Percentiles rank a stretch among this genome's conserved stretches.
phyloP scores from a whole-genome alignment of 2,113 vertebrate genomes.

The Chitala chitala region DNA sequence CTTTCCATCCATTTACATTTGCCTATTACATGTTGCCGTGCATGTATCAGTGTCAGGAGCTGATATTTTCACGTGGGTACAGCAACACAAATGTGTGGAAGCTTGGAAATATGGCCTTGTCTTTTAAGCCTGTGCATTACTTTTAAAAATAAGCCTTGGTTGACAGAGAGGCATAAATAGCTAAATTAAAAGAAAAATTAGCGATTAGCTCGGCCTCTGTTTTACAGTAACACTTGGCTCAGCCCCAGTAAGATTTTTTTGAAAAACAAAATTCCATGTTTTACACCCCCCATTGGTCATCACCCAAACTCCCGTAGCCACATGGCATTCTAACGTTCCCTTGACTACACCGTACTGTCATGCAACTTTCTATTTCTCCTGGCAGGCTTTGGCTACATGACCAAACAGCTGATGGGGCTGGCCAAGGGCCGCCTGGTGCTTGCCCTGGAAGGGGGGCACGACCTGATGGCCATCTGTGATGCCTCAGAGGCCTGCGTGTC shows the following conservation, averaged over 20 bases:
- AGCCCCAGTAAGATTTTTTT: too few relatives aligned
- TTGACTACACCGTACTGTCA: too few relatives aligned
- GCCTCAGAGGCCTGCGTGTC: slow-evolving; percentile 21
- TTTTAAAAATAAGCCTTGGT: too few relatives aligned
- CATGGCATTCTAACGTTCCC: background rate
- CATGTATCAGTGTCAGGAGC: too few relatives aligned
- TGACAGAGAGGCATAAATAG: background rate
- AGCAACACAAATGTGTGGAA: too few relatives aligned
- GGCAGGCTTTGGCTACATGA: slow-evolving; percentile 19
- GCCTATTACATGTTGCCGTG: too few relatives aligned
- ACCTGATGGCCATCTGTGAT: slow-evolving; percentile 24
- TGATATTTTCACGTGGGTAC: too few relatives aligned
- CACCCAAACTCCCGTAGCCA: too few relatives aligned
- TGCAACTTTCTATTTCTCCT: background rate
- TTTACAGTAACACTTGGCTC: slow-evolving; percentile 5
- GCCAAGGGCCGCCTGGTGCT: slow-evolving; percentile 15
- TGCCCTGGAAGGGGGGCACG: slow-evolving; percentile 20
- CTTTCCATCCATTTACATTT: too few relatives aligned
- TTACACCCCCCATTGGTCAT: slow-evolving; percentile 5
- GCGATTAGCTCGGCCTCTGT: background rate
- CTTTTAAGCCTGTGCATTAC: too few relatives aligned
- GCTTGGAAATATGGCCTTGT: too few relatives aligned
- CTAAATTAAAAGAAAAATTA: background rate
- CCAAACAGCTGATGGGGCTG: slow-evolving; percentile 20
- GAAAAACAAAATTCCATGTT: background rate